Base-by-base conservation (phyloP, 2,113 vertebrate species). In the Nerophis lumbriciformis region DNA sequence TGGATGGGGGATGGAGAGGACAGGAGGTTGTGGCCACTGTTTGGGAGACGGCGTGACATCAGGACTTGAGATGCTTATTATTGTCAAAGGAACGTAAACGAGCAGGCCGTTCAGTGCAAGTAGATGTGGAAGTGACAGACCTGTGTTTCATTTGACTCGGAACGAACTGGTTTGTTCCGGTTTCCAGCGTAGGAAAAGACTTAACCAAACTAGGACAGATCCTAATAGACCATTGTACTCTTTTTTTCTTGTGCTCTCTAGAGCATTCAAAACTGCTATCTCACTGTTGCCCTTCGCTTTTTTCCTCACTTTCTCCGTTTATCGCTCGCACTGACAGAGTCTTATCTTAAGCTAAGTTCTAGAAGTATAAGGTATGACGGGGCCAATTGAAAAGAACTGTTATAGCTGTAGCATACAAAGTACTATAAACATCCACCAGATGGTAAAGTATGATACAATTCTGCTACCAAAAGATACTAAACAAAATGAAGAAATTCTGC, bases 211-310 rank as follows among this genome's bases (percentile, higher is more conserved):
- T 87, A 76, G 88, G 84, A 78, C 84, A 84, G 67, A 81, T 84
- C 84, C 85, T 87, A 66, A 83, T 83, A 86, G 86, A 85, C 82
- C 78, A 79, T 78, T 87, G 81, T 80, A 66, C 83, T 82, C 72
- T 51, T 79, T 28, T 85, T 81, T 68, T 55, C 68, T 71, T 42
- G 36, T 66, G 65, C 73, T 62, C 83, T 83, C 82, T 47, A 13
- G 79, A 78, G 84, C 66, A 83, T 84, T 79, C 45, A 76, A 78
- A 87, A 81, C 61, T 85, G 83, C 85, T 62, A 71, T 77, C 83
- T 88, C 87, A 88, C 75, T 58, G 65, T 69, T 72, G 63, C 72
- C 71, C 75, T 69, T 79, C 72, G 59, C 53, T 49, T 68, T 15
- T 36, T 61, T 48, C 8, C 61, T 62, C 65, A 61, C 72, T 68